These are phyloP conservation scores for Malurus melanocephalus DNA, from an alignment of 2,113 vertebrate species.

Conservation along the genomic window DNA sequence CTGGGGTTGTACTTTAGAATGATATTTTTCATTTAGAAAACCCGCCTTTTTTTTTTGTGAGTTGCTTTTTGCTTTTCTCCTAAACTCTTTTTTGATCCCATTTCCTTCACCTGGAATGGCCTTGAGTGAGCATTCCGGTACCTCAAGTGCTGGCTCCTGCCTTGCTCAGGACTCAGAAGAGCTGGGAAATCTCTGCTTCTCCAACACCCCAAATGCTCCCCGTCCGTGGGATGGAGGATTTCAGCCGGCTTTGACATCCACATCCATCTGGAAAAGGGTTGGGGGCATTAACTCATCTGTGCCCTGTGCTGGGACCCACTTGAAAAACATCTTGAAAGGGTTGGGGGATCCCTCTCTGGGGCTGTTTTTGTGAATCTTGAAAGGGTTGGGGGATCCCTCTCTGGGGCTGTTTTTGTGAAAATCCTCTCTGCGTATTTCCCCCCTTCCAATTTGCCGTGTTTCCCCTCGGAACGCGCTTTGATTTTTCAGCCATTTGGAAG, in stretches of 20 bases:
- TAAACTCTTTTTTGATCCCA: neutral
- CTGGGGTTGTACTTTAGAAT: neutral
- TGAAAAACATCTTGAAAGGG: neutral
- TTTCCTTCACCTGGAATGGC: neutral
- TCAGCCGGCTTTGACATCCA: neutral
- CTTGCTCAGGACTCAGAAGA: neutral
- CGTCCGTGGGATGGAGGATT: neutral
- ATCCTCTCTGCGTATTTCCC: neutral
- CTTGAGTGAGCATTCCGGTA: neutral
- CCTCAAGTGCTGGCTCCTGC: neutral
- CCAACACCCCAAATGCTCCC: neutral
- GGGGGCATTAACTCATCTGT: neutral
- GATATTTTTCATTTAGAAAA: neutral
- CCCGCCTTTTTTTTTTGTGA: no score
- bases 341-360: neutral
- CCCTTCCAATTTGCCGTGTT: neutral
- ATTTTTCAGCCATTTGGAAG: conserved; percentile 41
- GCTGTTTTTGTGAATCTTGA: neutral
- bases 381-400: neutral
- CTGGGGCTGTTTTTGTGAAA: neutral
- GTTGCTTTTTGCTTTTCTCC: neutral
- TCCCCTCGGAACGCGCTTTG: conserved; percentile 18
- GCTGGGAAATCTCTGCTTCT: neutral
- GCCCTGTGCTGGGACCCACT: neutral
- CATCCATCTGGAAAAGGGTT: neutral